Evolutionary conservation across 2,888 invertebrate genomes (phyloP).

Genomic region (Fragum sueziense): DNA sequence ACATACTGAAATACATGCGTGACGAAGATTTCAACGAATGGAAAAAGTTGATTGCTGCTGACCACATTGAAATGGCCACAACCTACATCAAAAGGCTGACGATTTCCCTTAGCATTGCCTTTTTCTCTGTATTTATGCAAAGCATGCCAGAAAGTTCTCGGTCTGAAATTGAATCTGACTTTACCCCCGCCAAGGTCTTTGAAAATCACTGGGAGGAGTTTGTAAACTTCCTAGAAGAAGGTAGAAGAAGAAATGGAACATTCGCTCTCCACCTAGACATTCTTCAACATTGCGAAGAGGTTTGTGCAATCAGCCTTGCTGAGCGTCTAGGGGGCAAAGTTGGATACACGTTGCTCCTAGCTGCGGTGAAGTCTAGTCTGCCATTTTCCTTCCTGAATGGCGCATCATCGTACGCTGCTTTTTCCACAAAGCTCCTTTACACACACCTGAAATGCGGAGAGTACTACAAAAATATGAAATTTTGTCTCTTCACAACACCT

Average conservation of each 20-base stretch:
- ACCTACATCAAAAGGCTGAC: conserved; percentile 22
- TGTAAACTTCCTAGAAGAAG: conserved; percentile 21
- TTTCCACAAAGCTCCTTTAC: conserved; percentile 33
- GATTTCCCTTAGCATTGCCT: conserved; percentile 31
- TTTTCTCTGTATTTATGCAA: conserved; percentile 24
- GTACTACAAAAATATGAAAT: conserved; percentile 48
- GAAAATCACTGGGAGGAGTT: conserved; percentile 20
- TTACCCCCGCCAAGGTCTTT: background rate
- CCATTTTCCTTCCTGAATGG: conserved; percentile 56
- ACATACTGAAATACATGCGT: conserved; percentile 44
- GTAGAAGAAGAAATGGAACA: conserved; percentile 34
- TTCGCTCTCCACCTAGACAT: conserved; percentile 49
- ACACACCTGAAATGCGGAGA: conserved; percentile 38
- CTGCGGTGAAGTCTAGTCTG: conserved; percentile 52
- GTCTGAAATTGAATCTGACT: background rate
- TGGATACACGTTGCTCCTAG: conserved; percentile 51
- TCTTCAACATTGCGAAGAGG: conserved; percentile 57
- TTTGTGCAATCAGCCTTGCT: conserved; percentile 44
- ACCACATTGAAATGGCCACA: conserved; percentile 47
- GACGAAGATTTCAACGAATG: conserved; percentile 47
- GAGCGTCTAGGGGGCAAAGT: conserved; percentile 48
- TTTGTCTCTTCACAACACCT: conserved; percentile 43
- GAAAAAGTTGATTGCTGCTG: conserved; percentile 32
- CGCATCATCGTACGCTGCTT: conserved; percentile 56
- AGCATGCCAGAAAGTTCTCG: background rate